Percentiles rank a stretch among this genome's conserved stretches.
Conservation (phyloP, 2,113 vertebrate genomes). For the Scatophagus argus region DNA sequence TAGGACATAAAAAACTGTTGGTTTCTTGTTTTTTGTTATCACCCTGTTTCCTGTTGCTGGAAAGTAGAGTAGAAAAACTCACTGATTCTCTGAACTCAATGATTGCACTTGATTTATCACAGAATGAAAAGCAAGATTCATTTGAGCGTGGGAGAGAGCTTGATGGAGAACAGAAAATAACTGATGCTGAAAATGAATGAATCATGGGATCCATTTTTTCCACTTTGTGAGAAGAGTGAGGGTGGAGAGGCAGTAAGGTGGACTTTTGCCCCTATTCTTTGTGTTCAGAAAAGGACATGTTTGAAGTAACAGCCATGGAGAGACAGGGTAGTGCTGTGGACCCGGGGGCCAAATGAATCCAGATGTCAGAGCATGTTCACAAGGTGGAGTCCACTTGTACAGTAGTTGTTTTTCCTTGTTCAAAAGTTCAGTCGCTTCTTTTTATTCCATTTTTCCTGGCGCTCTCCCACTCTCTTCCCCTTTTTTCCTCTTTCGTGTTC, state of each 20-base stretch:
- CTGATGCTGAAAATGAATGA: constrained; percentile 27
- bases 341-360: constrained; percentile 76
- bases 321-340: constrained; percentile 60
- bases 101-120: constrained; percentile 55
- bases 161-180: constrained; percentile 34
- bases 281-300: constrained; percentile 39
- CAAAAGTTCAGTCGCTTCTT: constrained; percentile 63
- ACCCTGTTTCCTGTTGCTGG: constrained; percentile 46
- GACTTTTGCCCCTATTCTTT: constrained; percentile 31
- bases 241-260: constrained; percentile 43
- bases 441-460: constrained; percentile 61
- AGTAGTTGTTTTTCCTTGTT: constrained; percentile 76
- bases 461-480: constrained; percentile 30
- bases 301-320: constrained; percentile 62
- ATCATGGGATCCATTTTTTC: constrained; percentile 25
- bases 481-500: constrained; percentile 38
- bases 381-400: constrained; percentile 74
- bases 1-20: constrained; percentile 37
- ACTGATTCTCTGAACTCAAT: too few species aligned
- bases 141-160: constrained; percentile 34
- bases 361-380: constrained; percentile 76
- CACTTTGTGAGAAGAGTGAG: constrained; percentile 34
- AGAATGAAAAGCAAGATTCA: constrained; percentile 30
- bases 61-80: constrained; percentile 47
- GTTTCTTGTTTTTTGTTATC: constrained; percentile 50